These are phyloP conservation scores for Leiothrix lutea DNA, from an alignment of 2,113 vertebrate species.

Conservation along the genomic window DNA sequence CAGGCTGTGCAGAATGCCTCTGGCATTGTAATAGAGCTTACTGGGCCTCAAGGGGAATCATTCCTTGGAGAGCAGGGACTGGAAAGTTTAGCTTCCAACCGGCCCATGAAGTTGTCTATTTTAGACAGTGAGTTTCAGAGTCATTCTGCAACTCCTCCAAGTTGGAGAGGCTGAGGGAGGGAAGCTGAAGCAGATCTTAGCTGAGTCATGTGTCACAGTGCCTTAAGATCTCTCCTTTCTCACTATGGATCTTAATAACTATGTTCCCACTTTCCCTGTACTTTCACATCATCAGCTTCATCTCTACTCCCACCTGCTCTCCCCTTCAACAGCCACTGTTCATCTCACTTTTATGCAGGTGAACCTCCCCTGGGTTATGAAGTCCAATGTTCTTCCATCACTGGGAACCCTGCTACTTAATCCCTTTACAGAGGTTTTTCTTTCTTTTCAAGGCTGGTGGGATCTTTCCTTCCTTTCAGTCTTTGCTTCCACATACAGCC, in stretches of 20 bases:
- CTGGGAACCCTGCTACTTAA: not conserved
- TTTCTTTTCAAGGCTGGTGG: not conserved
- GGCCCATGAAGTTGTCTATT: not conserved
- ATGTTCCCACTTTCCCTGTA: not conserved
- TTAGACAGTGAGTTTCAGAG: not conserved
- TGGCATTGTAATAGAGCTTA: not conserved
- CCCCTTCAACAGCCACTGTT: not conserved
- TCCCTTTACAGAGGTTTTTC: not conserved
- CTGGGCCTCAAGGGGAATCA: not conserved
- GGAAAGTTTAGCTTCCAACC: not conserved
- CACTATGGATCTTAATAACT: not conserved
- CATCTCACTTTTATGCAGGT: fast-evolving
- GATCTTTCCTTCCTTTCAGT: not conserved
- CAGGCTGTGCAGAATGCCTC: not conserved
- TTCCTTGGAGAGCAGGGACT: not conserved
- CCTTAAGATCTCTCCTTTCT: not conserved
- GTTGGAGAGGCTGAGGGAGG: not conserved
- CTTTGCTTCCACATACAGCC: not conserved
- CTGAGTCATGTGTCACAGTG: not conserved
- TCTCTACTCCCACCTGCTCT: not conserved
- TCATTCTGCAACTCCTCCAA: not conserved
- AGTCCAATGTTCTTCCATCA: not conserved
- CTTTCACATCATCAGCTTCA: not conserved
- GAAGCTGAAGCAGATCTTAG: not conserved
- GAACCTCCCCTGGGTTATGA: not conserved